Evolutionary conservation across 2,113 vertebrate genomes (phyloP).

Genomic region (Abramis brama): DNA sequence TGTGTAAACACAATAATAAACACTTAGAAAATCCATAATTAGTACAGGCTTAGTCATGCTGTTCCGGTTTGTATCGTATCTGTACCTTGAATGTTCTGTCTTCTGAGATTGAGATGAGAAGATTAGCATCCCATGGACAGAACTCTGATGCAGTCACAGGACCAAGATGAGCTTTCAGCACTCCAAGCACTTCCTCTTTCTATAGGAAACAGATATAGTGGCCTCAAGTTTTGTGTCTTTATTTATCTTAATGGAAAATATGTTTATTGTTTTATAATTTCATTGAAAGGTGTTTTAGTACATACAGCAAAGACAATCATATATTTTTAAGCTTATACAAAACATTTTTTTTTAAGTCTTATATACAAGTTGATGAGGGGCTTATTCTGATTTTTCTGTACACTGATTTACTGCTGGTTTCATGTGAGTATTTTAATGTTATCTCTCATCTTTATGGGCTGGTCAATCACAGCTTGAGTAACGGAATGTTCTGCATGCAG

Average conservation of each 20-base stretch:
- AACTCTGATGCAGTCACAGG: constrained; percentile 85
- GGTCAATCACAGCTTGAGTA: constrained; percentile 16
- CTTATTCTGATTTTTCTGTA: not conserved
- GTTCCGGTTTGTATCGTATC: too few relatives aligned
- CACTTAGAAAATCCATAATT: too few relatives aligned
- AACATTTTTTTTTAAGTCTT: not conserved
- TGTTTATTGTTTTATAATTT: not conserved
- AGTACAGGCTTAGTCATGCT: too few relatives aligned
- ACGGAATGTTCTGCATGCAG: constrained; percentile 38
- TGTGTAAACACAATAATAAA: too few relatives aligned
- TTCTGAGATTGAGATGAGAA: constrained; percentile 84
- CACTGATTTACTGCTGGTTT: not conserved
- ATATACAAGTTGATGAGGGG: not conserved
- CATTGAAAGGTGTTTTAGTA: not conserved
- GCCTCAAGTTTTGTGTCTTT: not conserved
- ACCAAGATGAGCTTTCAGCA: constrained; percentile 78
- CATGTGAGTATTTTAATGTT: not conserved
- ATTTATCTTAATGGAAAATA: not conserved
- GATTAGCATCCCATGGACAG: constrained; percentile 77
- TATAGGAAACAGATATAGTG: constrained; percentile 43
- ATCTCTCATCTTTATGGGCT: constrained; percentile 21
- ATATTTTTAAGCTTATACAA: not conserved
- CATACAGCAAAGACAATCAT: not conserved
- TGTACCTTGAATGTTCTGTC: constrained; percentile 85
- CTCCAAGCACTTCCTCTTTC: constrained; percentile 62